Evolutionary conservation across 1,140 invertebrate genomes (phyloP).

Genomic region (Drosophila tani): DNA sequence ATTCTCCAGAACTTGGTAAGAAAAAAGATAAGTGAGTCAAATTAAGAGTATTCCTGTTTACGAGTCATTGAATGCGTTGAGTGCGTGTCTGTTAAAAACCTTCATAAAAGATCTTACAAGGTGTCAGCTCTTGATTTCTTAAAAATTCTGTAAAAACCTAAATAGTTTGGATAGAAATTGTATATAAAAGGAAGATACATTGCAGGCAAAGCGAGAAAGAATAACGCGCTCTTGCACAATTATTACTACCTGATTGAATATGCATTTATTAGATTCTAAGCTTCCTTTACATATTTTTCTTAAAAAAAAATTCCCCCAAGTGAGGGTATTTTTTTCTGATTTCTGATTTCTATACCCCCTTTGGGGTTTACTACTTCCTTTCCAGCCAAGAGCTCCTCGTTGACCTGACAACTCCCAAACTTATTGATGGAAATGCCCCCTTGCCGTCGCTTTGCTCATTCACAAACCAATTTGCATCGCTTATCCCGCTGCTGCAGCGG

Average conservation of each 20-base stretch:
- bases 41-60: constrained; percentile 4
- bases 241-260: too few relatives aligned
- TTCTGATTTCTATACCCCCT: background rate
- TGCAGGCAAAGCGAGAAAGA: too few relatives aligned
- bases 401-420: background rate
- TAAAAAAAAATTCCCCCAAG: too few relatives aligned
- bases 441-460: constrained; percentile 19
- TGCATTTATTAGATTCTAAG: too few relatives aligned
- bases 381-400: too few relatives aligned
- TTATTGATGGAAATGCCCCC: constrained; percentile 6
- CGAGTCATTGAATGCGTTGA: constrained; percentile 5
- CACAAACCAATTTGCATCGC: constrained; percentile 26
- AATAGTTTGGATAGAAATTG: too few relatives aligned
- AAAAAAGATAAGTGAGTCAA: constrained; percentile 12
- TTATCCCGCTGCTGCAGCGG: constrained; percentile 15
- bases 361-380: background rate
- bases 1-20: background rate
- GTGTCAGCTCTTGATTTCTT: background rate
- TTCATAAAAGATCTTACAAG: background rate
- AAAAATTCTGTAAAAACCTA: too few relatives aligned
- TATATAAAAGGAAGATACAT: too few relatives aligned
- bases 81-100: background rate
- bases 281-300: too few relatives aligned
- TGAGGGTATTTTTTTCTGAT: too few relatives aligned
- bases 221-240: too few relatives aligned